A percentile compares a stretch with the other conserved stretches of the same genome.
Evolutionary conservation across 2,113 vertebrate genomes (phyloP).

Genomic region (Ailurus styani): DNA sequence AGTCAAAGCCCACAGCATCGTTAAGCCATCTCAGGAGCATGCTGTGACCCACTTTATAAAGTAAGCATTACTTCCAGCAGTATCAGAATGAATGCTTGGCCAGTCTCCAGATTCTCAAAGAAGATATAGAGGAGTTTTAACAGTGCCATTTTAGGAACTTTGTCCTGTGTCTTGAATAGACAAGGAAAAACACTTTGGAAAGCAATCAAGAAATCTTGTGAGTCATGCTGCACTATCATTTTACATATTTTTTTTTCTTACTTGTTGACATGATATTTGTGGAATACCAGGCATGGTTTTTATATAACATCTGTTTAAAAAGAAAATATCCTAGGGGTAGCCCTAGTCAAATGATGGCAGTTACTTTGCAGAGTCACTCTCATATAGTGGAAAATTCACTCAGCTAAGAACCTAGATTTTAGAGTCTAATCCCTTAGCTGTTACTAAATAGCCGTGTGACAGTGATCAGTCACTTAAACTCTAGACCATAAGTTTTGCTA

Average conservation of each 20-base stretch:
- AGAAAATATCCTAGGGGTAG: background rate
- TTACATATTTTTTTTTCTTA: conserved; percentile 46
- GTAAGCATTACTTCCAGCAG: background rate
- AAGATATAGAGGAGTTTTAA: conserved; percentile 1
- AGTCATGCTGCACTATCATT: conserved; percentile 39
- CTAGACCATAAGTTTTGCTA: background rate
- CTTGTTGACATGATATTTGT: conserved; percentile 34
- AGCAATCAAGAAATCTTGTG: conserved; percentile 35
- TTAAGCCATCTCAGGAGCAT: background rate
- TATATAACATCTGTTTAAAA: conserved; percentile 41
- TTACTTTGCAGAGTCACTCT: background rate
- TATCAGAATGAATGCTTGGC: conserved; percentile 22
- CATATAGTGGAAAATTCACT: background rate
- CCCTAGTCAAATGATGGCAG: background rate
- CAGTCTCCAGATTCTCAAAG: background rate
- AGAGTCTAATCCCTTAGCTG: background rate
- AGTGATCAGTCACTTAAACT: background rate
- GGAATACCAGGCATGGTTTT: background rate
- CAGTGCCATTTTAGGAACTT: conserved; percentile 25
- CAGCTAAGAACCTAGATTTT: background rate
- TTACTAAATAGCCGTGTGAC: background rate
- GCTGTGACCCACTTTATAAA: conserved; percentile 40
- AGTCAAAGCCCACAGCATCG: background rate
- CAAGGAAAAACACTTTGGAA: background rate
- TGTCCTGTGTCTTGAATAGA: conserved; percentile 7